Evolutionary conservation across 64 coral and sea anemone genomes (phyloP).

Genomic region (Astreopora myriophthalma): DNA sequence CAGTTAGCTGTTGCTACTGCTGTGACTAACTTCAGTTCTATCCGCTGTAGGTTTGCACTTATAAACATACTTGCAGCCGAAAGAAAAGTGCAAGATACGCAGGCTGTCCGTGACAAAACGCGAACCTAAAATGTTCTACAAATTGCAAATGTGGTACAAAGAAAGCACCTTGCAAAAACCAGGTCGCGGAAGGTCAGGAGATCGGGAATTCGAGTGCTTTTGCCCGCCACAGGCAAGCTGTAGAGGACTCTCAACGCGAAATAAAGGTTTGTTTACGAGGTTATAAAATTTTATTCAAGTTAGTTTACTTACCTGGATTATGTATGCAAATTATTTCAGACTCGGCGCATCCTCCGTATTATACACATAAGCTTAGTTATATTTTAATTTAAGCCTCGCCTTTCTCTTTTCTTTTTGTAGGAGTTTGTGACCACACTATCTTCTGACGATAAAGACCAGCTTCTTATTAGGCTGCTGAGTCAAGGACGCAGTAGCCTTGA

Average conservation of each 20-base stretch:
- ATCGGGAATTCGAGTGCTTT: conserved; percentile 3
- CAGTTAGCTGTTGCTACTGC: too few species aligned
- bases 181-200: not conserved
- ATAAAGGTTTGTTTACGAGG: not conserved
- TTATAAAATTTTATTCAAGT: too few species aligned
- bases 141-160: conserved; percentile 14
- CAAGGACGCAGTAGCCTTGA: conserved; percentile 36
- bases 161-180: conserved; percentile 24
- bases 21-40: too few species aligned
- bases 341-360: not conserved
- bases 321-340: not conserved
- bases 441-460: not conserved
- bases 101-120: conserved; percentile 19
- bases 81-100: too few species aligned
- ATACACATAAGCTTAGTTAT: not conserved
- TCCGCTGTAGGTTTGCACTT: too few species aligned
- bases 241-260: not conserved
- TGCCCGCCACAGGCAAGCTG: not conserved
- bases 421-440: not conserved
- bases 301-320: not conserved
- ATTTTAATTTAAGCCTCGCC: too few species aligned
- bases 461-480: not conserved
- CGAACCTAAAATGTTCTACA: not conserved
- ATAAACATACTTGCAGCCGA: not conserved
- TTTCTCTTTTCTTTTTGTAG: not conserved